Evolutionary conservation across 2,888 invertebrate genomes (phyloP).

Genomic region (Onchidella celtica): DNA sequence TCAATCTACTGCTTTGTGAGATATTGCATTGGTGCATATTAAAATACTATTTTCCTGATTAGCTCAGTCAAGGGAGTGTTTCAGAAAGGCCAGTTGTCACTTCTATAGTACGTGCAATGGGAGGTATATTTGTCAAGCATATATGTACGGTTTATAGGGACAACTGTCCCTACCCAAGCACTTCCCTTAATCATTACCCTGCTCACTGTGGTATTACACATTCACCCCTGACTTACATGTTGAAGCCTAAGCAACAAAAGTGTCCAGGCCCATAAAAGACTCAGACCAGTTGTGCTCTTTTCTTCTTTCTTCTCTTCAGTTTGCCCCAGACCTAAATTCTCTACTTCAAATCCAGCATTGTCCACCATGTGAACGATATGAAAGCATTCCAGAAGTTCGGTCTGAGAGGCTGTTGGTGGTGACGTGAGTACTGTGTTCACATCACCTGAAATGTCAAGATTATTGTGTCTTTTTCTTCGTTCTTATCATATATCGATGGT

Average conservation of each 20-base stretch:
- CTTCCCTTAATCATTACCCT: too few relatives aligned
- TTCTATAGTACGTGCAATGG: too few relatives aligned
- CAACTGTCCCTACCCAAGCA: too few relatives aligned
- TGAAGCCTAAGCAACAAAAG: conserved; percentile 37
- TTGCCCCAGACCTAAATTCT: background rate
- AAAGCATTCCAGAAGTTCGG: conserved; percentile 35
- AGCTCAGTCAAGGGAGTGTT: too few relatives aligned
- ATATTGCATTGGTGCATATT: too few relatives aligned
- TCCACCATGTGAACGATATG: conserved; percentile 57
- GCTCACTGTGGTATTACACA: too few relatives aligned
- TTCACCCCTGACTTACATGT: too few relatives aligned
- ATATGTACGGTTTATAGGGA: too few relatives aligned
- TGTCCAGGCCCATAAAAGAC: conserved; percentile 49
- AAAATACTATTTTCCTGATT: too few relatives aligned
- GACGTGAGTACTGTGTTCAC: conserved; percentile 47
- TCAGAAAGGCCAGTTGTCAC: too few relatives aligned
- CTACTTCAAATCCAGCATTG: conserved; percentile 50
- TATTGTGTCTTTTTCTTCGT: background rate
- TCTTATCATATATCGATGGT: conserved; percentile 6
- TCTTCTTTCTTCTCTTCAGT: background rate
- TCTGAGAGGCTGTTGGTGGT: conserved; percentile 33
- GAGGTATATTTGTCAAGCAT: too few relatives aligned
- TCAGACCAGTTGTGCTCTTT: background rate
- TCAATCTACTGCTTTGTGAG: too few relatives aligned
- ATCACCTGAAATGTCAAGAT: conserved; percentile 42